Base-by-base conservation (phyloP, 2,113 vertebrate species). In the Microtus oregoni region DNA sequence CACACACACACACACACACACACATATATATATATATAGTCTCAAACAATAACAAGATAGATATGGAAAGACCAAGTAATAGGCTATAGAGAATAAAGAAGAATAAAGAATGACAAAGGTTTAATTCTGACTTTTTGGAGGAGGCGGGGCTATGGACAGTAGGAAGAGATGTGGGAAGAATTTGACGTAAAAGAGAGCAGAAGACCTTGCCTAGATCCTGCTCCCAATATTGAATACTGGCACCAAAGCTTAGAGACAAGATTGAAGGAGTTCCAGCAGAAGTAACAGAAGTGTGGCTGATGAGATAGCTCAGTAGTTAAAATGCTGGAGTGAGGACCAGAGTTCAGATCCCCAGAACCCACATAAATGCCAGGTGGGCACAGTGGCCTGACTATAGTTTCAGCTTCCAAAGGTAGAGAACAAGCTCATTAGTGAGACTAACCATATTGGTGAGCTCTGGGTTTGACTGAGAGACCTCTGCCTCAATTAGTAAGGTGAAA, bases 201-300 rank as follows among this genome's bases (percentile, higher is more conserved):
- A 41, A 92, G 58, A 73, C 19, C 55, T 90, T 72, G 32, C 30
- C 76, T 90, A 92, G 79, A 63, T 44, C 83, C 47, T 35, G 7
- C 38, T 32, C 41, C 61, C 30, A 85, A 0, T 44, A 22, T 75
- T 4, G 3, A 61, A 41, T 52, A 88, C 47, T 86, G 76, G 90
- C 61, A 96, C 81, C 61, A 82, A 96, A 95, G 81, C 87, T 94
- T 20, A 65, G 47, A 92, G 88, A 89, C 81, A 92, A 90, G 26
- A 81, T 73, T 76, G 58, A 94, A 38, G 58, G 70, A 90, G 70
- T 52, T 89, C 75, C n/a, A 89, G 79, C n/a, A 81, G 87, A 41
- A 32, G 28, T n/a, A 52, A 67, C 22, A 32, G 26, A 68, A 68
- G 41, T 47, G 63, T 47, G 83, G 63, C 41, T 47, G 30, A 41